phyloP scores from a whole-genome alignment of 2,888 invertebrate species.

The Brenthis ino region DNA sequence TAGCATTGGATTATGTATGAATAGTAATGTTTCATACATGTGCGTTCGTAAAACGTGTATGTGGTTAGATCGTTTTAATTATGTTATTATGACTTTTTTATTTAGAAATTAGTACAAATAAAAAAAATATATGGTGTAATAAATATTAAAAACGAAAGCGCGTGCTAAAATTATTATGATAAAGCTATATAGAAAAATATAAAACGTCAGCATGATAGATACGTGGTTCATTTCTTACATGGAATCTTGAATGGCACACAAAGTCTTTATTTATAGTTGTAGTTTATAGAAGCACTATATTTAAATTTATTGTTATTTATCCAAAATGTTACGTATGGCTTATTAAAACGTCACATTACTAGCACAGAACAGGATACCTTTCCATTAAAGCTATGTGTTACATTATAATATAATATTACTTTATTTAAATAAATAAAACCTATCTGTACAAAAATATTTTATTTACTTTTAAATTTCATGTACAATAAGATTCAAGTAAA shows the following conservation, averaged over 20 bases:
- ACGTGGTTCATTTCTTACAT: neutral
- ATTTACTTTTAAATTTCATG: no score
- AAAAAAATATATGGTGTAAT: no score
- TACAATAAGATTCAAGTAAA: neutral
- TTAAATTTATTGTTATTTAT: constrained; percentile 15
- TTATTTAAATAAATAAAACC: neutral
- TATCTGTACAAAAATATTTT: neutral
- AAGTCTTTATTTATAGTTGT: neutral
- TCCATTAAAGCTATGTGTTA: constrained; percentile 25
- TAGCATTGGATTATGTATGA: constrained; percentile 30
- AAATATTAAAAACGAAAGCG: no score
- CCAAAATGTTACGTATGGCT: constrained; percentile 23
- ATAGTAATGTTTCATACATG: constrained; percentile 11
- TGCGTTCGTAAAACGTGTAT: neutral
- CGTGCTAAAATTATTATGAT: no score
- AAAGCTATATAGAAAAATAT: no score
- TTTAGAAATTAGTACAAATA: no score
- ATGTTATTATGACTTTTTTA: no score
- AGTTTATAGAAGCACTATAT: neutral
- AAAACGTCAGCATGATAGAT: neutral
- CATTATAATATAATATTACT: neutral
- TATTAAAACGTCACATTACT: constrained; percentile 28
- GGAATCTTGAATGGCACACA: neutral
- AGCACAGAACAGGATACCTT: constrained; percentile 32
- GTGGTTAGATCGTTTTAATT: neutral